Evolutionary conservation across 2,888 invertebrate genomes (phyloP), one percentile per base, ranked within the genome.

Genomic region (Germaria angustata): DNA sequence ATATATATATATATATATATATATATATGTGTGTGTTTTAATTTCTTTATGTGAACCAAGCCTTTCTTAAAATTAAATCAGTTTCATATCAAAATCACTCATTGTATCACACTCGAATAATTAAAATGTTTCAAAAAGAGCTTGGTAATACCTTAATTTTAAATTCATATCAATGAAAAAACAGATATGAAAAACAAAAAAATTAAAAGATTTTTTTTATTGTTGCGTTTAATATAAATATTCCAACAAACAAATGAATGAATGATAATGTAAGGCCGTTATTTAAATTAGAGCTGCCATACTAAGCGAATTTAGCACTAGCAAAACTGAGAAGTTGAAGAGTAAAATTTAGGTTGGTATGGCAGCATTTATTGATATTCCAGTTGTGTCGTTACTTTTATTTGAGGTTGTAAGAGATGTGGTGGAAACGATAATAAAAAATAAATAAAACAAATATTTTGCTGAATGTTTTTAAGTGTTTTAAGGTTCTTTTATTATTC

Each of bases 21-120:
- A n/a, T n/a, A n/a, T n/a, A n/a, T n/a, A n/a, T n/a, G n/a, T n/a
- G n/a, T n/a, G n/a, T 73, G 44, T n/a, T 32, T 68, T 49, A 22
- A 28, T 36, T 34, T 22, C 36, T 55, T 24, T 41, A 61, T 34
- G 15, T n/a, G 41, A 68, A 72, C 69, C 49, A 7, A 66, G 46
- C n/a, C n/a, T n/a, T n/a, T n/a, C n/a, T n/a, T n/a, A n/a, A 28
- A 28, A 24, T 59, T 66, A 57, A 46, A 55, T 32, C 49, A 22
- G 11, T 39, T 53, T 15, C 20, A 44, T 41, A 71, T 41, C 41
- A 65, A 81, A 76, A 76, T 71, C 81, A 81, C 32, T 76, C 71
- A 71, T 57, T 66, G 76, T 49, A 76, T 76, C 80, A 63, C 13
- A 55, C 32, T 36, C 34, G 53, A 13, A 32, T 46, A 66, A 41